Base-by-base conservation (phyloP, 2,113 vertebrate genomes). In the Muscicapa adusta region DNA sequence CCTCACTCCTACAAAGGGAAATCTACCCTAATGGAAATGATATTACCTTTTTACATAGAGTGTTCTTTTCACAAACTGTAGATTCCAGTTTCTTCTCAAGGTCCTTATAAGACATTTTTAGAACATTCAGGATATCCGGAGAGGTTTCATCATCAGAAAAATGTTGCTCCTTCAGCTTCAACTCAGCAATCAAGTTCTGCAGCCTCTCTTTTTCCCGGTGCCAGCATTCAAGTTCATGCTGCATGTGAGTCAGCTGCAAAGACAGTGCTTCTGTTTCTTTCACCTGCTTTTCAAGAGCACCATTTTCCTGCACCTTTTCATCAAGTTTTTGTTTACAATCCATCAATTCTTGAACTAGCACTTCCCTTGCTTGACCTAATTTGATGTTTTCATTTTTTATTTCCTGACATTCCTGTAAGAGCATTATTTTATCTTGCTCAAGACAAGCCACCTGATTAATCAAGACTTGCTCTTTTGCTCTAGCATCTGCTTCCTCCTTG, bases 11-110 rank as follows among this genome's bases (percentile, higher is more conserved):
- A 62, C 71, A 80, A 76, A 74, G 51, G 56, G 38, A 83, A 51
- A 20, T 38, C 31, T 50, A 57, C 22, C 14, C 7, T 83, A 71
- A 53, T 3, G 9, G 70, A 93, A 93, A 81, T 12, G 16, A 19
- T 33, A 82, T 96, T 97, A 98, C 98, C 97, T 98, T 97, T 95
- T 96, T 38, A 81, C 63, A 80, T 47, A 98, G 97, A 40, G 91
- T 68, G 4, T 14, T 42, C 29, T 97, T 98, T 78, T 97, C 97
- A 66, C 29, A 29, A 57, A 84, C 80, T 16, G 92, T 73, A 73
- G 76, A 78, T 48, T 97, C 90, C 38, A 98, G 70, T 23, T 98
- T 82, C 28, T 97, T 94, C 87, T 98, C 95, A 54, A 98, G 93
- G 77, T 93, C 91, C 43, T 95, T 85, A 25, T 95, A 95, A 53